phyloP scores from a whole-genome alignment of 2,113 vertebrate genomes.

The Phasianus colchicus region DNA sequence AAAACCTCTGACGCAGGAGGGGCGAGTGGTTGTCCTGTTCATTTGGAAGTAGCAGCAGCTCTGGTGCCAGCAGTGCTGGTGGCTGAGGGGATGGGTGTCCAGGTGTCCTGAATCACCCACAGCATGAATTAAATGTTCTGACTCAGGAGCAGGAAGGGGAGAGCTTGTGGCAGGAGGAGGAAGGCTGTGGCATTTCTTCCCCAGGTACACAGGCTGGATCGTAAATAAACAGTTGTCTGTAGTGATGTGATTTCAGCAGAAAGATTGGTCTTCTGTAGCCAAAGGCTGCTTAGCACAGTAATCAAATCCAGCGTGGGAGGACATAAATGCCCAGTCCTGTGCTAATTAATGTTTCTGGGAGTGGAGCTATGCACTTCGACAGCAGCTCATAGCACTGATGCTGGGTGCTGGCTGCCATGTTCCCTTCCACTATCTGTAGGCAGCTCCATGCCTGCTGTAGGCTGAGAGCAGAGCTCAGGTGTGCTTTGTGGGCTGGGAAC shows the following conservation, averaged over 20 bases:
- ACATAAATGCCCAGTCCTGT: neutral
- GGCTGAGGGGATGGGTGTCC: neutral
- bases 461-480: neutral
- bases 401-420: neutral
- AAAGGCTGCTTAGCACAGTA: neutral
- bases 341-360: neutral
- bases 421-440: neutral
- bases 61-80: neutral
- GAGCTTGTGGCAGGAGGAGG: neutral
- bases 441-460: neutral
- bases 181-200: neutral
- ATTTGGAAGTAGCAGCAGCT: neutral
- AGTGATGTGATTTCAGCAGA: neutral
- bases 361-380: neutral
- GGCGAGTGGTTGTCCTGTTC: neutral
- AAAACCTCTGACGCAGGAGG: neutral
- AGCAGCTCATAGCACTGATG: fast-evolving
- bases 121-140: neutral
- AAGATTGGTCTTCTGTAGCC: neutral
- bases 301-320: neutral
- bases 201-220: neutral
- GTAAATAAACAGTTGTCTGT: neutral
- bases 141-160: constrained; percentile 3
- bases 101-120: neutral
- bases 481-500: neutral